These are phyloP conservation scores for Chaunax sp. DNA, from an alignment of 2,797 vertebrate genomes.

Conservation along the genomic window DNA sequence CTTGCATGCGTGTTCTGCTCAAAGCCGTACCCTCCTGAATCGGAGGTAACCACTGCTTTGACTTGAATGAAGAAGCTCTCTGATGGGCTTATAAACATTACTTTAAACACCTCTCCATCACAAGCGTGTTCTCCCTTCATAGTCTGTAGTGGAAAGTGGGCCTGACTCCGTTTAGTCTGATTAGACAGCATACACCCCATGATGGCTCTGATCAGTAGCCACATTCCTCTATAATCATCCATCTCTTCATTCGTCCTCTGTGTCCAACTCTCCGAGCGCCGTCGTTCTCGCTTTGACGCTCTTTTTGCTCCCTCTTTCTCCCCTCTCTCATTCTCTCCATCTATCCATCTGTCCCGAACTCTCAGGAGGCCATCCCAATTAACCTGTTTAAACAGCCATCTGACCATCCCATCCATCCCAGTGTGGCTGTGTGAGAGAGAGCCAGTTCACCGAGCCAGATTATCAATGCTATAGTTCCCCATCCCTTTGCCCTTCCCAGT, in stretches of 20 bases:
- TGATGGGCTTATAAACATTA: slow-evolving; percentile 37
- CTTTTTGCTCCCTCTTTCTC: slow-evolving; percentile 52
- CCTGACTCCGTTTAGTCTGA: slow-evolving; percentile 62
- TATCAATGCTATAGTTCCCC: slow-evolving; percentile 49
- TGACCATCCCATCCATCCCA: slow-evolving; percentile 79
- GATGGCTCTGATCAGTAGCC: slow-evolving; percentile 40
- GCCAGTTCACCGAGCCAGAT: slow-evolving; percentile 70
- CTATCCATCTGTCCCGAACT: slow-evolving; percentile 75
- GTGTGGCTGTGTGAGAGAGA: slow-evolving; percentile 61
- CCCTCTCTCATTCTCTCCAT: slow-evolving; percentile 62
- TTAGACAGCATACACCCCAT: slow-evolving; percentile 61
- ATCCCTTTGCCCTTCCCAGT: slow-evolving; percentile 37
- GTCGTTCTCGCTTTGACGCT: slow-evolving; percentile 53
- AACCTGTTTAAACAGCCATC: slow-evolving; percentile 84
- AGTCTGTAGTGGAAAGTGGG: slow-evolving; percentile 50
- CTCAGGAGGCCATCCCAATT: slow-evolving; percentile 80
- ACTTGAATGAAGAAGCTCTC: slow-evolving; percentile 42
- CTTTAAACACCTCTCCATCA: slow-evolving; percentile 59
- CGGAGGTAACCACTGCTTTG: no score
- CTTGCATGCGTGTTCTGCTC: no score
- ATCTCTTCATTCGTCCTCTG: slow-evolving; percentile 55
- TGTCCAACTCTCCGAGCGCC: slow-evolving; percentile 56
- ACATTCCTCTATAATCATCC: slow-evolving; percentile 30
- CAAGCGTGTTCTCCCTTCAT: slow-evolving; percentile 50
- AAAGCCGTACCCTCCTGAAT: no score